These are phyloP conservation scores for Microtus pennsylvanicus DNA, from an alignment of 2,113 vertebrate species.

Conservation along the genomic window DNA sequence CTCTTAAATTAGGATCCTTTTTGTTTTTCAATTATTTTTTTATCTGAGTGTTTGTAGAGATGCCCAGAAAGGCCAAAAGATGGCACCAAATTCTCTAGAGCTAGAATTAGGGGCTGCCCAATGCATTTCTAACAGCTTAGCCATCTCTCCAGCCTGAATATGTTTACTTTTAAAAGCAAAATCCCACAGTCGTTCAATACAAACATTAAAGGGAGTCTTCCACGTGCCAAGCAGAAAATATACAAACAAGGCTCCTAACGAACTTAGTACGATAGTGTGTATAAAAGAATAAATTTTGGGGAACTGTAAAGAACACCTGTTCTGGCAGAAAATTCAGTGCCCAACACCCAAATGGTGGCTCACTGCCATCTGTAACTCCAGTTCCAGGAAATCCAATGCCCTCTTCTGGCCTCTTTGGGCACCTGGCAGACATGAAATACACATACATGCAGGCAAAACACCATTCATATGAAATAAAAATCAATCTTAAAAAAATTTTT, in stretches of 20 bases:
- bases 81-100: neutral
- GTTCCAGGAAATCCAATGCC: neutral
- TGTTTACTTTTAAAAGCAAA: neutral
- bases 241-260: neutral
- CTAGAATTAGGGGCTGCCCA: neutral
- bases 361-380: neutral
- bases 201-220: slow-evolving; percentile 7
- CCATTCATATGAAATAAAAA: neutral
- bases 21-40: neutral
- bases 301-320: neutral
- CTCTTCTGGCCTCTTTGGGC: neutral
- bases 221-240: neutral
- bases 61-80: neutral
- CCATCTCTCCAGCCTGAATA: neutral
- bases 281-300: neutral
- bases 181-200: slow-evolving; percentile 20
- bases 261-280: neutral
- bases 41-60: neutral
- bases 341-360: neutral
- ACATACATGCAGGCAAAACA: neutral
- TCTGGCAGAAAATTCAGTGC: neutral
- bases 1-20: too few species aligned
- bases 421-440: neutral
- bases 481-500: neutral
- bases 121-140: neutral